A percentile compares a stretch with the other conserved stretches of the same genome.
Conservation (phyloP, 1,140 invertebrate species). For the Chrysomallon squamiferum region DNA sequence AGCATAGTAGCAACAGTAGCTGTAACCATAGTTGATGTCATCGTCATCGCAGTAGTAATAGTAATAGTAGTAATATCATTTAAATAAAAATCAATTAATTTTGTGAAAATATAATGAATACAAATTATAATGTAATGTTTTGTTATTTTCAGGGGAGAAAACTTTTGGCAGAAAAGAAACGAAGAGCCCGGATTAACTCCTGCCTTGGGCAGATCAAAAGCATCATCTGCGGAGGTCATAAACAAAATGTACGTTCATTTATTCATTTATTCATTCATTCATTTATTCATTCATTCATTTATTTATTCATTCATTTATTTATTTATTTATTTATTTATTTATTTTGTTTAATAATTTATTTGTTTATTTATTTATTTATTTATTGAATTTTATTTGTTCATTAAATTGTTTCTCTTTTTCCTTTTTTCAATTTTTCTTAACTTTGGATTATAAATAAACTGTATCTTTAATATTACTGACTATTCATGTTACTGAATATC, state of each 20-base stretch:
- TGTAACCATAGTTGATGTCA: no score
- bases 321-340: neutral
- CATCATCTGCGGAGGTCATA: constrained; percentile 13
- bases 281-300: neutral
- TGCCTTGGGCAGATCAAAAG: constrained; percentile 14
- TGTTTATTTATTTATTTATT: constrained; percentile 4
- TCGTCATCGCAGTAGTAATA: no score
- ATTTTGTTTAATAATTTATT: constrained; percentile 4
- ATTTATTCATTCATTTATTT: constrained; percentile 7
- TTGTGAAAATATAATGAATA: no score
- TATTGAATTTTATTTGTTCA: no score
- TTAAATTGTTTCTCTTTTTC: no score
- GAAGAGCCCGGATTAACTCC: constrained; percentile 15
- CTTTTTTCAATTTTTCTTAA: no score
- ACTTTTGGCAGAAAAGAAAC: constrained; percentile 14
- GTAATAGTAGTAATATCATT: no score
- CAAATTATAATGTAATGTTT: neutral
- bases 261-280: neutral
- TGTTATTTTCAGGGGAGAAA: constrained; percentile 18
- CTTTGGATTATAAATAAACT: no score
- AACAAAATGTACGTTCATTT: constrained; percentile 9
- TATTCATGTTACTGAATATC: no score
- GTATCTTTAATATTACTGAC: no score
- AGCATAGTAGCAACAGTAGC: no score
- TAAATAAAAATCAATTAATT: no score